Base-by-base conservation (phyloP, 2,888 invertebrate species). In the Dynastes maya region DNA sequence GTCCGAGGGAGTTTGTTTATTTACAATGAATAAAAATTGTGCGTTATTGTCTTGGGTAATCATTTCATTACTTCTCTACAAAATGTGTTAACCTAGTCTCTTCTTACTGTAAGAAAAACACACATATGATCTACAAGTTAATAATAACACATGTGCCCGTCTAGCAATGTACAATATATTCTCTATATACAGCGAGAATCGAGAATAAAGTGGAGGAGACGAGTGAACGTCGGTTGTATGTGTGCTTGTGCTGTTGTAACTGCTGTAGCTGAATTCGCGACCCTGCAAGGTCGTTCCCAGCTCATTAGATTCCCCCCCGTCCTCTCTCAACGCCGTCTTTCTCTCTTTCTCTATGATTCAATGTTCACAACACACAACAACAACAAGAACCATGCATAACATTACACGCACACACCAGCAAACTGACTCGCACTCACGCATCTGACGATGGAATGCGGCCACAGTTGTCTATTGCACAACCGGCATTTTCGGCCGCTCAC, bases 301-400 rank as follows among this genome's bases (percentile, higher is more conserved):
- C 81, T 84, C 83, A 84, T 83, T 83, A 83, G 88, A 88, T 67
- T 88, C 88, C 89, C 88, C 89, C 76, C 79, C 90, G 90, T 58
- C 55, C 55, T 58, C 55, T 58, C 55, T 5, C 55, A 37, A 58
- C 55, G 55, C 6, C 22, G 16, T 58, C 55, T 22, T 58, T 58
- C 90, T 90, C 90, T 90, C 90, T 89, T 89, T 89, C 89, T 89
- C 89, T 88, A 89, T 90, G 89, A 88, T 89, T 90, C 90, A 89
- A 90, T 90, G 90, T 90, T 90, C 90, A 90, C 90, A 90, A 90
- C 67, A 49, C 49, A 90, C 67, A 49, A 49, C 90, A 90, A 90
- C 90, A 45, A 90, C 89, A 90, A 89, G 89, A 89, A 89, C 90
- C 89, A 90, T 89, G 53, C 61, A 40, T n/a, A 61, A 49, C 67